These are phyloP conservation scores for Odocoileus virginianus DNA, from an alignment of 2,113 vertebrate species.

Conservation along the genomic window DNA sequence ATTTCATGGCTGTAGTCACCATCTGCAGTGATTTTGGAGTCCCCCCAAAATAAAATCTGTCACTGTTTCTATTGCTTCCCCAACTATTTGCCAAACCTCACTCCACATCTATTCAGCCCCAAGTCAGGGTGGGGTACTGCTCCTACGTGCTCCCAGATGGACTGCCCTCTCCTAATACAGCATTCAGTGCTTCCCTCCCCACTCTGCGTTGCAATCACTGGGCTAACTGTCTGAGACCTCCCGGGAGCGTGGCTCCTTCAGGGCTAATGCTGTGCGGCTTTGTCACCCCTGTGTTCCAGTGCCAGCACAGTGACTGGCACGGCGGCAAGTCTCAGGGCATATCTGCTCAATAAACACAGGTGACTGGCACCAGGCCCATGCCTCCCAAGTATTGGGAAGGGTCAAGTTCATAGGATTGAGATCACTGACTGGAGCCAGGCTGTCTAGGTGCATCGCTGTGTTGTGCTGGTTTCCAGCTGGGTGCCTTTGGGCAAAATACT, in stretches of 20 bases:
- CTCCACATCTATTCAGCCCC: no score
- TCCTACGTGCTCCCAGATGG: background rate
- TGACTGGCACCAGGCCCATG: background rate
- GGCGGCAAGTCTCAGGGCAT: background rate
- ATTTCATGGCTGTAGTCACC: background rate
- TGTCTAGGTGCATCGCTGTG: background rate
- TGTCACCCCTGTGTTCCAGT: background rate
- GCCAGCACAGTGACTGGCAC: background rate
- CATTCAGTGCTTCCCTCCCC: no score
- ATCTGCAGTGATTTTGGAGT: background rate
- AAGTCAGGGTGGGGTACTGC: background rate
- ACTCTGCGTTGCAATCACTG: rapidly evolving
- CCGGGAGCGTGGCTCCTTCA: background rate
- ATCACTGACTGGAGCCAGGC: background rate
- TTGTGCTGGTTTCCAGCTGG: background rate
- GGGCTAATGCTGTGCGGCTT: background rate
- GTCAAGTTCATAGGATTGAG: background rate
- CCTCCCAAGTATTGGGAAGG: background rate
- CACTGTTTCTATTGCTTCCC: background rate
- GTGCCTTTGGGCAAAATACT: background rate
- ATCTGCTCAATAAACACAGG: background rate
- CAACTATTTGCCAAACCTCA: background rate
- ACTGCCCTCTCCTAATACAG: background rate
- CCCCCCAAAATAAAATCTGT: background rate
- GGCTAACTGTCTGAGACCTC: background rate